These are phyloP conservation scores for Sarcophaga rosellei DNA, from an alignment of 2,888 invertebrate species.

Conservation along the genomic window DNA sequence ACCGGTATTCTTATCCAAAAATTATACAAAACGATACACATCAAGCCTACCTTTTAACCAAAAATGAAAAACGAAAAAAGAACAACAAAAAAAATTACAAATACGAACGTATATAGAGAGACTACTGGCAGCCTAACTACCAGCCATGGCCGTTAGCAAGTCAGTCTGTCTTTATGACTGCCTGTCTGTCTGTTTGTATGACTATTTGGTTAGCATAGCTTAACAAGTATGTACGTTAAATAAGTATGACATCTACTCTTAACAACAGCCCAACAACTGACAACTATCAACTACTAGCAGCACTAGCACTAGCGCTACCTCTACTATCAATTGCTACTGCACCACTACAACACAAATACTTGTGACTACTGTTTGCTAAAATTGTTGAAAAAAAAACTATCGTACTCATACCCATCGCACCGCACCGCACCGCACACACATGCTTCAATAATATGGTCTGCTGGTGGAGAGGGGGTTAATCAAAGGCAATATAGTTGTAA, in stretches of 20 bases:
- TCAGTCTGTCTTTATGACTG: background rate
- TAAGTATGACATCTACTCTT: constrained; percentile 43
- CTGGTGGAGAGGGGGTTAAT: background rate
- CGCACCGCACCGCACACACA: background rate
- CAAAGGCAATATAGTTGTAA: background rate
- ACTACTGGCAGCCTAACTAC: constrained; percentile 13
- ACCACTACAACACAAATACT: background rate
- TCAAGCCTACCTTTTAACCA: background rate
- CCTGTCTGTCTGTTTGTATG: constrained; percentile 7
- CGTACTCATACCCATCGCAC: background rate
- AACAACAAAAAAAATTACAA: too few species aligned
- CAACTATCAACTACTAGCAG: background rate
- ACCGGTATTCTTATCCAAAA: constrained; percentile 36
- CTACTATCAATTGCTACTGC: constrained; percentile 46
- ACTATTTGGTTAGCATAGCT: constrained; percentile 30
- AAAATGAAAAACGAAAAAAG: background rate
- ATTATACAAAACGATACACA: background rate
- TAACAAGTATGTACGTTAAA: constrained; percentile 56
- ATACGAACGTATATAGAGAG: background rate
- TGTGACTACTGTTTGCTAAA: background rate
- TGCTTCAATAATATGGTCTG: background rate
- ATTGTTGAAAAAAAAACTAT: background rate
- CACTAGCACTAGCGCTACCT: background rate
- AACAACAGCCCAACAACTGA: background rate
- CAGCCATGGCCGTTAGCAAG: background rate